Evolutionary conservation across 2,888 invertebrate species (phyloP).

Genomic region (Drosophila vallismaia): DNA sequence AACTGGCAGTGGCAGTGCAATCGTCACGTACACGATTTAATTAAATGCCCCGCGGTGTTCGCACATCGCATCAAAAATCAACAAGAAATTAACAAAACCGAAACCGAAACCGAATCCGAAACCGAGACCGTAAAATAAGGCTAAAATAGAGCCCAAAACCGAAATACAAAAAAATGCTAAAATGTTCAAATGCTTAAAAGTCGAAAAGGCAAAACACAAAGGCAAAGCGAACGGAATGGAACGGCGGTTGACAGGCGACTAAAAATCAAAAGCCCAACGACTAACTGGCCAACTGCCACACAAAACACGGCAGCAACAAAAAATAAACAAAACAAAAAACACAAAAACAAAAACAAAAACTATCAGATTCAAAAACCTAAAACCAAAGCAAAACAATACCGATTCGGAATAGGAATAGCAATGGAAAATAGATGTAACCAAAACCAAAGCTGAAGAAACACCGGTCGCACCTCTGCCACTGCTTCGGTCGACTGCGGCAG

Average conservation of each 20-base stretch:
- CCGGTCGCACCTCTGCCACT: conserved; percentile 49
- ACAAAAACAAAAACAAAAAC: conserved; percentile 44
- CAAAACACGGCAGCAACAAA: conserved; percentile 42
- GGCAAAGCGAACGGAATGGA: conserved; percentile 48
- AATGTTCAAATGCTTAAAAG: not conserved
- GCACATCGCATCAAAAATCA: conserved; percentile 45
- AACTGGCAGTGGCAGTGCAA: conserved; percentile 45
- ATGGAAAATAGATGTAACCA: conserved; percentile 64
- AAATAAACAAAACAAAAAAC: conserved; percentile 35
- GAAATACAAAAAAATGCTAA: not conserved
- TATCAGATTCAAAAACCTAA: conserved; percentile 41
- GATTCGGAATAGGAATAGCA: conserved; percentile 33
- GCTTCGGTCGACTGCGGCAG: conserved; percentile 7
- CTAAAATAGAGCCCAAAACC: not conserved
- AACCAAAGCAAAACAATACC: conserved; percentile 47
- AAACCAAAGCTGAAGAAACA: conserved; percentile 68
- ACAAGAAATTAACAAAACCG: conserved; percentile 35
- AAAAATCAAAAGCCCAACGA: conserved; percentile 54
- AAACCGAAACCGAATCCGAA: not conserved
- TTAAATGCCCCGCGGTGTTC: conserved; percentile 54
- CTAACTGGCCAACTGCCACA: conserved; percentile 58
- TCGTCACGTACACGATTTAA: conserved; percentile 73
- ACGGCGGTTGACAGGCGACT: conserved; percentile 82
- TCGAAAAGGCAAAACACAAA: conserved; percentile 1
- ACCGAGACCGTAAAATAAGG: not conserved